Base-by-base conservation (phyloP, 2,888 invertebrate species). In the Papilio elwesi region DNA sequence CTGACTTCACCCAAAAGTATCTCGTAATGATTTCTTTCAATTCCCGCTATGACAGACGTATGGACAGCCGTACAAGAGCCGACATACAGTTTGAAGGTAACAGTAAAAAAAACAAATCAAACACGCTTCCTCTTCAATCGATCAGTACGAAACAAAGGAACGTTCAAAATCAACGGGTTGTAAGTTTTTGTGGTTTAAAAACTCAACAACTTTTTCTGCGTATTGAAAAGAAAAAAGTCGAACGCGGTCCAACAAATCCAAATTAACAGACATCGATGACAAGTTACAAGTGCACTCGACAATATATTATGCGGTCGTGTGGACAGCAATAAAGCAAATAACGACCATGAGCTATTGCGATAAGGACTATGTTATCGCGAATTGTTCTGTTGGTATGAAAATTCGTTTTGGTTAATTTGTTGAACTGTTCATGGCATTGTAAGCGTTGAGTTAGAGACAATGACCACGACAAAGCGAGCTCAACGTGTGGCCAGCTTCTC, bases 211-310 rank as follows among this genome's bases (percentile, higher is more conserved):
- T 80, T 81, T 83, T 88, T 88, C 87, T 87, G 87, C 87, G 85
- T 87, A 87, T 87, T 84, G 83, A 85, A 85, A 81, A 83, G 81
- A 84, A 84, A 77, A 74, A 70, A 36, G 66, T 74, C 75, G 73
- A 73, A 77, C 77, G 79, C 79, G 86, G 85, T 84, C 82, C 82
- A 83, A 88, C 88, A 86, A 62, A 83, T 84, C 86, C 86, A 90
- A 91, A 92, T 92, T 92, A 91, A 91, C 91, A 91, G 91, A 92
- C 91, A 90, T 87, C 88, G 90, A 89, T 90, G 92, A 92, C 92
- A 91, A 87, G 87, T 87, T 85, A 91, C 91, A 92, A 92, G 91
- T 91, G 88, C 81, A 85, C 82, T 81, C 74, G 75, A 84, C 89
- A 87, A 86, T 71, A 51, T 16, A 47, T 59, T 59, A 59, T 51